Evolutionary conservation across 2,888 invertebrate genomes (phyloP).

Genomic region (Poecilobothrus nobilitatus): DNA sequence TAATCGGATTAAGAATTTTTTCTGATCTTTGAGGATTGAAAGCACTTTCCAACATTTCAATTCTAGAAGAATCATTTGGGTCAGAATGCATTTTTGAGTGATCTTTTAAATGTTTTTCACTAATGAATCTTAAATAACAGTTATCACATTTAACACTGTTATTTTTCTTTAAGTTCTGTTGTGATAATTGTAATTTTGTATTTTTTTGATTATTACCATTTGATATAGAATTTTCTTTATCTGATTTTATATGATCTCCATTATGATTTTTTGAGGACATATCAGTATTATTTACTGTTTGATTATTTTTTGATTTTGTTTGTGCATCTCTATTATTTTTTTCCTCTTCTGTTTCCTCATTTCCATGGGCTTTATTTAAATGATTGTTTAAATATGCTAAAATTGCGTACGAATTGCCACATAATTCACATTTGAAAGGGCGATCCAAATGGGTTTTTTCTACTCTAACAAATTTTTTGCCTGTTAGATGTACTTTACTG

Average conservation of each 20-base stretch:
- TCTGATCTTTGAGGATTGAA: slow-evolving; percentile 1
- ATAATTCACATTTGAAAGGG: neutral
- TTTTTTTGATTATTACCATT: neutral
- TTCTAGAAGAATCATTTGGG: neutral
- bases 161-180: neutral
- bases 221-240: neutral
- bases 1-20: neutral
- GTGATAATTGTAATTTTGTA: neutral
- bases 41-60: neutral
- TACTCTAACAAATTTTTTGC: neutral
- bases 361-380: neutral
- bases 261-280: neutral
- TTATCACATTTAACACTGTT: neutral
- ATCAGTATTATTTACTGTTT: neutral
- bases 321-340: no score
- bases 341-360: neutral
- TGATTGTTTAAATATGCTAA: slow-evolving; percentile 1
- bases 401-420: neutral
- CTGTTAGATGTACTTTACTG: slow-evolving; percentile 1
- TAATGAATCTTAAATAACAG: neutral
- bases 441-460: neutral
- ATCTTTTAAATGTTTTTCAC: neutral
- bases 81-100: neutral
- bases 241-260: neutral
- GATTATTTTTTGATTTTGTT: neutral